Percentiles rank a stretch among this genome's conserved stretches.
Conservation (phyloP, 2,797 vertebrate species). For the Tragelaphus oryx region DNA sequence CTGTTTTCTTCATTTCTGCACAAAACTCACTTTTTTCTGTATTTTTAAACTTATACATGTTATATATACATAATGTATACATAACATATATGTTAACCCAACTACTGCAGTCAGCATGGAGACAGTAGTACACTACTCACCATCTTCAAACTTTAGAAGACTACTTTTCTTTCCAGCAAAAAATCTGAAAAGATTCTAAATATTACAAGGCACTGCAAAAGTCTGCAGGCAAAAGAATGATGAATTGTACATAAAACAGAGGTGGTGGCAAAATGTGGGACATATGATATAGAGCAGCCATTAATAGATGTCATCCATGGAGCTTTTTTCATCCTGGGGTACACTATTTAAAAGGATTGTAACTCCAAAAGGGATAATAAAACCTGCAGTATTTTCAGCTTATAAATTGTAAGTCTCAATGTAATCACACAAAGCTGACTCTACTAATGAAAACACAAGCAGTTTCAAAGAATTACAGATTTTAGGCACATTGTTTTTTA, state of each 20-base stretch:
- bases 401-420: conserved; percentile 33
- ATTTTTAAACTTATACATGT: conserved; percentile 55
- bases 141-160: conserved; percentile 73
- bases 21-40: conserved; percentile 53
- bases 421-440: conserved; percentile 40
- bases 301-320: conserved; percentile 33
- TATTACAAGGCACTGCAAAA: conserved; percentile 82
- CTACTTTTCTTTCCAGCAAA: conserved; percentile 77
- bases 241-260: conserved; percentile 58
- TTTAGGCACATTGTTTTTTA: conserved; percentile 53
- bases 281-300: conserved; percentile 47
- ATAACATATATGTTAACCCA: conserved; percentile 60
- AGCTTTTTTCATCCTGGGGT: conserved; percentile 50
- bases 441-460: conserved; percentile 28
- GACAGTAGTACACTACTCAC: conserved; percentile 66
- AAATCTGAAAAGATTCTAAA: conserved; percentile 78
- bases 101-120: conserved; percentile 63
- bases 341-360: conserved; percentile 43
- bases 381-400: conserved; percentile 50
- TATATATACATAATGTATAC: conserved; percentile 66
- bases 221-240: conserved; percentile 75
- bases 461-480: conserved; percentile 45
- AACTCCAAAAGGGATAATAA: conserved; percentile 43
- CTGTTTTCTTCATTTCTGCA: conserved; percentile 64
- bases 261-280: conserved; percentile 45